Evolutionary conservation across 2,113 vertebrate species (phyloP).

Genomic region (Emydura subglobosa): DNA sequence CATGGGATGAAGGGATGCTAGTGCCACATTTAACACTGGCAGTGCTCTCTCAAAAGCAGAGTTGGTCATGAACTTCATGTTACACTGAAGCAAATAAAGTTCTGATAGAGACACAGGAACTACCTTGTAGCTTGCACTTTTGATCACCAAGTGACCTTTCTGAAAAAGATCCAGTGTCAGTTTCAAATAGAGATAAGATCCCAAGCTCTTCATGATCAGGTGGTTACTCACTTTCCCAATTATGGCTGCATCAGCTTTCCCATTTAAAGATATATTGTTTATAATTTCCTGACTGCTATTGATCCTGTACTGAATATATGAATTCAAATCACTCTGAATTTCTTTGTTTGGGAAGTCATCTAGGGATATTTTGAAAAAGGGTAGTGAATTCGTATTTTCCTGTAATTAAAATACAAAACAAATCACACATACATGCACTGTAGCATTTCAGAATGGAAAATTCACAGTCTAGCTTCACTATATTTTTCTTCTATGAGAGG

Average conservation of each 20-base stretch:
- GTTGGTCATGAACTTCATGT: constrained; percentile 97
- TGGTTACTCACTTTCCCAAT: constrained; percentile 94
- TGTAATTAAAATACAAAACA: constrained; percentile 46
- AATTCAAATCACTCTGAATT: constrained; percentile 90
- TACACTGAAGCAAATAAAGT: constrained; percentile 98
- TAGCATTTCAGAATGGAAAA: background rate
- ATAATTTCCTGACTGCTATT: constrained; percentile 91
- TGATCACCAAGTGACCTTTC: constrained; percentile 94
- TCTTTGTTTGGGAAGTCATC: constrained; percentile 91
- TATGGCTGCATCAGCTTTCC: constrained; percentile 89
- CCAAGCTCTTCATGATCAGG: constrained; percentile 93
- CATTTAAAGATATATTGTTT: constrained; percentile 95
- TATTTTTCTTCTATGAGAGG: background rate
- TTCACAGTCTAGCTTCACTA: background rate
- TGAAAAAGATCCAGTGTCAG: constrained; percentile 97
- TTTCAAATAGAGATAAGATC: constrained; percentile 97
- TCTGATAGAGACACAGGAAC: constrained; percentile 96
- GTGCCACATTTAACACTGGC: constrained; percentile 91
- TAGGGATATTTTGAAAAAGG: constrained; percentile 89
- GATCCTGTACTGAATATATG: constrained; percentile 94
- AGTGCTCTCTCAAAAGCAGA: constrained; percentile 93
- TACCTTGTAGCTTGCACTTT: constrained; percentile 98
- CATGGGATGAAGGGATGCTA: constrained; percentile 96
- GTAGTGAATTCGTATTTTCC: constrained; percentile 89
- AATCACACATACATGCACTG: background rate